phyloP scores from a whole-genome alignment of 2,113 vertebrate genomes.

The Ophiodon elongatus region DNA sequence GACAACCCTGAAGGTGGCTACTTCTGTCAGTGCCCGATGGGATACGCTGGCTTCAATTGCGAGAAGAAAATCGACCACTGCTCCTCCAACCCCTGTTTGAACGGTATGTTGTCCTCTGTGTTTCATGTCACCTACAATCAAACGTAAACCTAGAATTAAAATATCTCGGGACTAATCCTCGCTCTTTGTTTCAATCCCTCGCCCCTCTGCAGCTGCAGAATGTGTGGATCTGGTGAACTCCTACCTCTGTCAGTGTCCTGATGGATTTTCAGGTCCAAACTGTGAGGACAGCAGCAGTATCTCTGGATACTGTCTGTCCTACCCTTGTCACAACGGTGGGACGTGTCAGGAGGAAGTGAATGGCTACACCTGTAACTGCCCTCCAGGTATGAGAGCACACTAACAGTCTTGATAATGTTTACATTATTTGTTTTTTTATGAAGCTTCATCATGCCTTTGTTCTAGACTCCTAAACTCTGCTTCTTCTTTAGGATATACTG shows the following conservation, averaged over 20 bases:
- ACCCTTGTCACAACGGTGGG: constrained; percentile 93
- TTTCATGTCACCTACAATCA: not conserved
- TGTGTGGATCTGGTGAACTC: constrained; percentile 94
- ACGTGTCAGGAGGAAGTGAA: constrained; percentile 93
- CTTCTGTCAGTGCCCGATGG: constrained; percentile 90
- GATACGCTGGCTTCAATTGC: constrained; percentile 97
- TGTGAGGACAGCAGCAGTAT: constrained; percentile 88
- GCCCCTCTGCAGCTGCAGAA: constrained; percentile 87
- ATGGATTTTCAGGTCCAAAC: constrained; percentile 92
- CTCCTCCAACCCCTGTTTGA: constrained; percentile 93
- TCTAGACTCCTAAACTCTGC: not conserved
- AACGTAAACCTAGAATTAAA: not conserved
- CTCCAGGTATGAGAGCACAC: constrained; percentile 78
- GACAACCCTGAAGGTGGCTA: constrained; percentile 96
- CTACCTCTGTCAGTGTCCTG: constrained; percentile 93
- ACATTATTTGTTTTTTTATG: not conserved
- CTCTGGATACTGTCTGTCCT: constrained; percentile 87
- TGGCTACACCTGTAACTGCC: constrained; percentile 93
- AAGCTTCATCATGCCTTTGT: not conserved
- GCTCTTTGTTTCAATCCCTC: constrained; percentile 15
- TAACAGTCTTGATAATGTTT: not conserved
- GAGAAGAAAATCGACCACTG: constrained; percentile 98
- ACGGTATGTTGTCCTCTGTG: constrained; percentile 84
- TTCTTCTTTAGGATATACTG: constrained; percentile 87
- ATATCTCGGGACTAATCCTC: constrained; percentile 47